These are phyloP conservation scores for Notolepis coatsorum DNA, from an alignment of 2,797 vertebrate species.

Conservation along the genomic window DNA sequence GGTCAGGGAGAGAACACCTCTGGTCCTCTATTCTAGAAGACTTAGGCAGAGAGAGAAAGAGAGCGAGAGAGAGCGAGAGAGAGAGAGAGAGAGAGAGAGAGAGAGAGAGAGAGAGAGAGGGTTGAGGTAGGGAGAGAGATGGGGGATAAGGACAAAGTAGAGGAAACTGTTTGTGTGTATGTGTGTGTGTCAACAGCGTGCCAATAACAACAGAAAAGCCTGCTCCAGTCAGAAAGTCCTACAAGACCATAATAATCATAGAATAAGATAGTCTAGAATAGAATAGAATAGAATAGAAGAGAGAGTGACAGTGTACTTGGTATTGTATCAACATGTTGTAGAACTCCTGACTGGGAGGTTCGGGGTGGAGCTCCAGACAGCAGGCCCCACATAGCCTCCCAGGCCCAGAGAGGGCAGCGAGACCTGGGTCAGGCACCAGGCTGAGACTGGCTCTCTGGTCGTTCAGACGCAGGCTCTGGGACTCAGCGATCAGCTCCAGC, in stretches of 20 bases:
- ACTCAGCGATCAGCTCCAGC: conserved; percentile 91
- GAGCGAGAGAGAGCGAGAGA: too few species aligned
- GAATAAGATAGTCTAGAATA: not conserved
- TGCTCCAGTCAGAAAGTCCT: too few species aligned
- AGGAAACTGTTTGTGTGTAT: too few species aligned
- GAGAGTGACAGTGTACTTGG: conserved; percentile 81
- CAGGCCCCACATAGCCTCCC: conserved; percentile 47
- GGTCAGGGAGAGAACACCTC: conserved; percentile 89
- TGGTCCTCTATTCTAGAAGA: conserved; percentile 93
- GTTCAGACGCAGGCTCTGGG: conserved; percentile 90
- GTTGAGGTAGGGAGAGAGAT: too few species aligned
- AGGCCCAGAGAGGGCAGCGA: not conserved
- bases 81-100: not conserved
- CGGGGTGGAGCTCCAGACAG: conserved; percentile 45
- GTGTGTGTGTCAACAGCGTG: too few species aligned
- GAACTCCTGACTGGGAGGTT: conserved; percentile 87
- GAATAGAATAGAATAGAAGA: not conserved
- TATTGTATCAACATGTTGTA: conserved; percentile 95
- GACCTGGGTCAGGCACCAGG: conserved; percentile 80
- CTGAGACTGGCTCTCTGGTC: conserved; percentile 92
- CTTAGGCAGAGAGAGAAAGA: too few species aligned
- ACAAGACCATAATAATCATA: too few species aligned
- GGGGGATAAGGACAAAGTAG: not conserved
- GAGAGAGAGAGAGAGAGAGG: not conserved
- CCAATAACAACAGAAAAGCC: too few species aligned